Conservation (phyloP, 2,888 invertebrate genomes). For the Synergus laeviventris region DNA sequence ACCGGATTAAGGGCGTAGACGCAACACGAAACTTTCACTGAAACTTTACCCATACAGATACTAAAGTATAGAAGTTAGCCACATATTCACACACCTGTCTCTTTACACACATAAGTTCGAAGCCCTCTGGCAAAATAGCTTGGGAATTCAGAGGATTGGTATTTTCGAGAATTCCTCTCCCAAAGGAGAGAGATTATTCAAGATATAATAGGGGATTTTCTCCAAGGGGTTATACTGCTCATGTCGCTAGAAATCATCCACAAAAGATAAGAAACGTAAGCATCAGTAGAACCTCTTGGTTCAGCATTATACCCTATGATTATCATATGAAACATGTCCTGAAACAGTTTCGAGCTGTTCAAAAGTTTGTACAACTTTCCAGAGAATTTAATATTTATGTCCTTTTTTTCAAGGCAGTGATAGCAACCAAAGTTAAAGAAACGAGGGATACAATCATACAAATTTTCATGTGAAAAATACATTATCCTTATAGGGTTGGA, state of each 20-base stretch:
- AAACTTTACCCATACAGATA: constrained; percentile 48
- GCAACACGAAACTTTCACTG: constrained; percentile 58
- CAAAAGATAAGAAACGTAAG: neutral
- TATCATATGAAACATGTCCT: neutral
- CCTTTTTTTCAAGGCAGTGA: neutral
- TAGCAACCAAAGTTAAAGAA: constrained; percentile 8
- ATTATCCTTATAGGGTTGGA: too few species aligned
- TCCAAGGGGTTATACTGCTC: neutral
- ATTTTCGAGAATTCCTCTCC: constrained; percentile 50
- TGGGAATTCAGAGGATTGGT: constrained; percentile 42
- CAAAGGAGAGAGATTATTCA: constrained; percentile 47
- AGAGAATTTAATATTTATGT: neutral
- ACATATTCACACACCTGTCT: constrained; percentile 44
- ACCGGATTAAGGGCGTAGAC: constrained; percentile 57
- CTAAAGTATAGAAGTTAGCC: neutral
- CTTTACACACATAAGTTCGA: constrained; percentile 21
- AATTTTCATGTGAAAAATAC: too few species aligned
- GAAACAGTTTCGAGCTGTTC: too few species aligned
- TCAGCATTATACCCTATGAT: neutral
- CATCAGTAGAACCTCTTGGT: neutral
- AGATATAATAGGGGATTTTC: constrained; percentile 41
- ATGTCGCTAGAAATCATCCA: neutral
- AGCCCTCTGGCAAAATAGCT: constrained; percentile 47
- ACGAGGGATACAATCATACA: neutral
- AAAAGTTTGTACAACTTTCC: neutral